Percentiles rank a stretch among this genome's conserved stretches.
These are phyloP conservation scores for Zaprionus africanus DNA, from an alignment of 1,140 invertebrate species.

Conservation along the genomic window DNA sequence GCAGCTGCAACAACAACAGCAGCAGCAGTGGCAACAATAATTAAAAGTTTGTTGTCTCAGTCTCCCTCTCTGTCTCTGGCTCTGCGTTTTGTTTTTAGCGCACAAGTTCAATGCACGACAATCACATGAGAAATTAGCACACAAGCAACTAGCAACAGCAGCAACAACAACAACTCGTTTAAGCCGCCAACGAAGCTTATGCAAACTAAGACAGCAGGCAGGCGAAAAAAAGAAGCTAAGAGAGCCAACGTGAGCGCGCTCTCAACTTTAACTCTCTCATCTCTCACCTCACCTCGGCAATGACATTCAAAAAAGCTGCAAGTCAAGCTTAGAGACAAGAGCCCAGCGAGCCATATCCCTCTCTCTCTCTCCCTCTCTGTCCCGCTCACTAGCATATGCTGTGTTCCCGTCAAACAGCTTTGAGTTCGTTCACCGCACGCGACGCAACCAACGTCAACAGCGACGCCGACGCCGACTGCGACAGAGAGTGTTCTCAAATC, in stretches of 20 bases:
- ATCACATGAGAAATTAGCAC: constrained; percentile 77
- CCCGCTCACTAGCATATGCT: constrained; percentile 19
- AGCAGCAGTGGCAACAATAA: constrained; percentile 39
- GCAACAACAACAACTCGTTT: constrained; percentile 19
- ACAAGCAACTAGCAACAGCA: constrained; percentile 39
- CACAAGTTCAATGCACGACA: constrained; percentile 73
- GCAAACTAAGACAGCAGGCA: constrained; percentile 50
- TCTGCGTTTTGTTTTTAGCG: constrained; percentile 55
- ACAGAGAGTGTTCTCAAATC: constrained; percentile 1
- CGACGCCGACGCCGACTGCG: neutral
- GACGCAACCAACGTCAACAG: constrained; percentile 12
- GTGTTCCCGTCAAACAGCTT: constrained; percentile 83
- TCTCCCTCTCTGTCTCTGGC: neutral
- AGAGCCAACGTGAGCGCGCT: constrained; percentile 1
- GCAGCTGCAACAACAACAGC: constrained; percentile 3
- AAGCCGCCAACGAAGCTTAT: constrained; percentile 48
- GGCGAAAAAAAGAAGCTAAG: constrained; percentile 26
- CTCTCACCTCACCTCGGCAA: constrained; percentile 51
- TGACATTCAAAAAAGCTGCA: constrained; percentile 81
- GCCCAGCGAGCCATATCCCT: constrained; percentile 6
- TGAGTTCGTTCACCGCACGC: constrained; percentile 82
- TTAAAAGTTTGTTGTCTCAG: constrained; percentile 56
- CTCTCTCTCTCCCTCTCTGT: constrained; percentile 40
- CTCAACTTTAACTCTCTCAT: constrained; percentile 31
- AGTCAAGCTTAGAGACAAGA: constrained; percentile 59